Conservation (phyloP, 1,140 invertebrate species). For the Euschistus heros region DNA sequence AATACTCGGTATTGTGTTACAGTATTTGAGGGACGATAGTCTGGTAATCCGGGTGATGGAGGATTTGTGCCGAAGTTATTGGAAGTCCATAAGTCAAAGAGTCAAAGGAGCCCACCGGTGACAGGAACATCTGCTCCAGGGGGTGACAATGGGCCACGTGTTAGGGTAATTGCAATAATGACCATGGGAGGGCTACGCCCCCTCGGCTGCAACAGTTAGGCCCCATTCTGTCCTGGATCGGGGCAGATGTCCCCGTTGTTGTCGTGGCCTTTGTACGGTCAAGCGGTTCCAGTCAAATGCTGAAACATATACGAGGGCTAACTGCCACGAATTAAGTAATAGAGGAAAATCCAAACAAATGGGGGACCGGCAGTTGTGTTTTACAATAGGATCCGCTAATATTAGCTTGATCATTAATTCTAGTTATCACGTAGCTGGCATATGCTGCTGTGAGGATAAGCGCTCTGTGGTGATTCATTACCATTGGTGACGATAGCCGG, state of each 20-base stretch:
- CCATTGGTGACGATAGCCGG: no score
- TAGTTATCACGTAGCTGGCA: no score
- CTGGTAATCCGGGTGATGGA: background rate
- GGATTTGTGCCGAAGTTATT: constrained; percentile 2
- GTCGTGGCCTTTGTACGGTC: constrained; percentile 2
- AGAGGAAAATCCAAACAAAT: no score
- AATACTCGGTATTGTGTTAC: background rate
- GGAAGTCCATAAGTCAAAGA: constrained; percentile 13
- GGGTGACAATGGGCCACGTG: constrained; percentile 3
- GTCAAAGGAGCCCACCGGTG: constrained; percentile 6
- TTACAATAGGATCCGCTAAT: no score
- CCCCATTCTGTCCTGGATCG: background rate
- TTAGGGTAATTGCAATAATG: constrained; percentile 11
- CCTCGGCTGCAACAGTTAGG: background rate
- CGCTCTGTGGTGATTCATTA: no score
- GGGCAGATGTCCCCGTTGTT: background rate
- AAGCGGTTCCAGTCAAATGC: background rate
- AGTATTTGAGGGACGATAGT: background rate
- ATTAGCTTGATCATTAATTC: no score
- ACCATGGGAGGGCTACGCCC: background rate
- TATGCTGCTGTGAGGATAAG: no score
- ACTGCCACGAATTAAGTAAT: no score
- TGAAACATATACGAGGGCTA: no score
- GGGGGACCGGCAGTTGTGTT: no score
- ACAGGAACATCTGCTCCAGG: constrained; percentile 5